Evolutionary conservation across 2,888 invertebrate genomes (phyloP), one percentile per base, ranked within the genome.

Genomic region (Amphipoea oculea): DNA sequence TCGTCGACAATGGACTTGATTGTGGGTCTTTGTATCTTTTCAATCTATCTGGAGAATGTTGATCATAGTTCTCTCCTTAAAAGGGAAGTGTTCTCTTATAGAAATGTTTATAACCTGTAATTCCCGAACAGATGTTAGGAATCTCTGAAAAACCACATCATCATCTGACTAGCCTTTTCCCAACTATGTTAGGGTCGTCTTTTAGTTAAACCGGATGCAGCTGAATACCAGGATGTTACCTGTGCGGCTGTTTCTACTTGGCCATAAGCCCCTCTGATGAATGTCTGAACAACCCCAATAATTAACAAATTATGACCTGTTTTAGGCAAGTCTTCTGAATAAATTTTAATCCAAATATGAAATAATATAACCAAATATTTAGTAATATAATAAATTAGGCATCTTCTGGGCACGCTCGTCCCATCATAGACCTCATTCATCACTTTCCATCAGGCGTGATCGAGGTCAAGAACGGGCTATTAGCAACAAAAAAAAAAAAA

Each of bases 1-100:
- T 70, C 67, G 51, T 74, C 73, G 29, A 71, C 62, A 83, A 78
- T 84, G 12, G 70, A 60, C 29, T 62, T 83, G 65, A 77, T 86
- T 83, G 60, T 66, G 12, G 48, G 48, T 63, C 4, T 77, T 20
- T 12, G 48, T 76, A 86, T 82, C 68, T 65, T 57, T 73, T 72
- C 23, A 69, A 82, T 82, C 68, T 73, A 73, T 77, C 54, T 63
- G 48, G 11, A 60, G 62, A 73, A 60, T 40, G 48, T 29, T 54
- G 14, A 36, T 62, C 51, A 23, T 79, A 51, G n/a, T 40, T 14
- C 9, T 70, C 4, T 62, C 5, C 40, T 60, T 60, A 66, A 51
- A 83, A 60, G 45, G 20, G 62, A 77, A 40, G 29, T 72, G n/a
- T 9, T 48, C 29, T 40, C n/a, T 20, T 1, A 42, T 66, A 45